A percentile compares a stretch with the other conserved stretches of the same genome.
These are phyloP conservation scores for Oreochromis aureus DNA, from an alignment of 2,113 vertebrate species.

Conservation along the genomic window DNA sequence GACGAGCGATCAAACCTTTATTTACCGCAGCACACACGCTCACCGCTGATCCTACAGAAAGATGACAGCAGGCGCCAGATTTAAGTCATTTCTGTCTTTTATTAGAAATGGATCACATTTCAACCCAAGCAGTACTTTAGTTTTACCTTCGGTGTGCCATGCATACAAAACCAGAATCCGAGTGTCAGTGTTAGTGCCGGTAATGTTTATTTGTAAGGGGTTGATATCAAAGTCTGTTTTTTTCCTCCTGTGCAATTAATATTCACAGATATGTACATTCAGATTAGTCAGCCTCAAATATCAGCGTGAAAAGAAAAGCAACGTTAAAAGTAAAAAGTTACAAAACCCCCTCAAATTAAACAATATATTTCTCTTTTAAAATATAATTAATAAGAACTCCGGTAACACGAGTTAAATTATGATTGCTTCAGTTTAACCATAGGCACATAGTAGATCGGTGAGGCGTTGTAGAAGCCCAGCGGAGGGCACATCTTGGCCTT, in stretches of 20 bases:
- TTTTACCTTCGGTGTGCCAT: conserved; percentile 53
- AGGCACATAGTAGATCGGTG: conserved; percentile 76
- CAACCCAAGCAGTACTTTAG: conserved; percentile 43
- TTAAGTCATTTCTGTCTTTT: conserved; percentile 62
- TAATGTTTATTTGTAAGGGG: conserved; percentile 58
- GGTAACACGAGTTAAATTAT: conserved; percentile 72
- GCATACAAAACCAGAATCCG: conserved; percentile 70
- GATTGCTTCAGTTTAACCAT: conserved; percentile 75
- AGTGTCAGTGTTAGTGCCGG: conserved; percentile 55
- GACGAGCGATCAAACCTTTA: not conserved
- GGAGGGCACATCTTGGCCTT: conserved; percentile 21
- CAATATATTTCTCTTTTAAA: conserved; percentile 70
- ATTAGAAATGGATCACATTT: conserved; percentile 71
- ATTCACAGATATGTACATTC: conserved; percentile 80
- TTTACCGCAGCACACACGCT: not conserved
- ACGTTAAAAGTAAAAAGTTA: conserved; percentile 69
- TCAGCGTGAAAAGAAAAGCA: conserved; percentile 46
- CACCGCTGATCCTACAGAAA: not conserved
- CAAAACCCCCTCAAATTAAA: conserved; percentile 66
- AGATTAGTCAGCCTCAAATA: conserved; percentile 64
- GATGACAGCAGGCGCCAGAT: not conserved
- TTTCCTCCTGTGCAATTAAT: conserved; percentile 66
- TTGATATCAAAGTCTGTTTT: conserved; percentile 64
- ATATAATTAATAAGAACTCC: conserved; percentile 67
- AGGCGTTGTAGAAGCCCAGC: conserved; percentile 50